These are phyloP conservation scores for Sycophaga agraensis DNA, from an alignment of 1,140 invertebrate genomes.

Conservation along the genomic window DNA sequence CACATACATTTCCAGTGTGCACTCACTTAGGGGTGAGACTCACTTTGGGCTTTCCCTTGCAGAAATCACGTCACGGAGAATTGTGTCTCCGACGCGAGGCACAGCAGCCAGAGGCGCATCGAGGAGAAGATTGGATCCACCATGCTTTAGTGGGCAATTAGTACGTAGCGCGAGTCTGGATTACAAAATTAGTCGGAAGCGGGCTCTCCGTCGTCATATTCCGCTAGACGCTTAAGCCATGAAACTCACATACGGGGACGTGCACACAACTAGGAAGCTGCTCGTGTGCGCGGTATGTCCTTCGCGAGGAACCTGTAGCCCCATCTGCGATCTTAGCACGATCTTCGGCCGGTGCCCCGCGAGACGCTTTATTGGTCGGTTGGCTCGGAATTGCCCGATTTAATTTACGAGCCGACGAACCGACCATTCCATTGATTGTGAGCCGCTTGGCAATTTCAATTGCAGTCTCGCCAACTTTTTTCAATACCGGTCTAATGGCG, in stretches of 20 bases:
- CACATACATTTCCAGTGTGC: too few species aligned
- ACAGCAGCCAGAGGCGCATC: constrained; percentile 29
- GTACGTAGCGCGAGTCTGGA: constrained; percentile 44
- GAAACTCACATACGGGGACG: too few species aligned
- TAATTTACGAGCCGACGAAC: neutral
- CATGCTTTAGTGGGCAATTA: constrained; percentile 51
- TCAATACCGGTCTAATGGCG: too few species aligned
- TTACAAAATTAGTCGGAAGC: constrained; percentile 50
- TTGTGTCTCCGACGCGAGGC: constrained; percentile 5
- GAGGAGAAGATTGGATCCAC: constrained; percentile 47
- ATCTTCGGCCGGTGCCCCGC: neutral
- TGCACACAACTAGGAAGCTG: too few species aligned
- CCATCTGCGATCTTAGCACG: constrained; percentile 3
- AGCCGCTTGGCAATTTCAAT: too few species aligned
- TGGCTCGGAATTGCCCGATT: constrained; percentile 40
- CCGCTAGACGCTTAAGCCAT: too few species aligned
- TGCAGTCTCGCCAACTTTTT: too few species aligned
- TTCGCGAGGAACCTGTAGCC: too few species aligned
- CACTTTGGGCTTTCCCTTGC: constrained; percentile 1
- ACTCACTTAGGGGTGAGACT: too few species aligned
- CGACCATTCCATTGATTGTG: too few species aligned
- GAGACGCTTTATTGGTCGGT: constrained; percentile 40
- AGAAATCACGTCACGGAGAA: constrained; percentile 29
- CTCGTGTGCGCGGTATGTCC: too few species aligned
- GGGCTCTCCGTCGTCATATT: neutral